Evolutionary conservation across 64 coral and sea anemone species (phyloP).

Genomic region (Dendrophyllia cribrosa): DNA sequence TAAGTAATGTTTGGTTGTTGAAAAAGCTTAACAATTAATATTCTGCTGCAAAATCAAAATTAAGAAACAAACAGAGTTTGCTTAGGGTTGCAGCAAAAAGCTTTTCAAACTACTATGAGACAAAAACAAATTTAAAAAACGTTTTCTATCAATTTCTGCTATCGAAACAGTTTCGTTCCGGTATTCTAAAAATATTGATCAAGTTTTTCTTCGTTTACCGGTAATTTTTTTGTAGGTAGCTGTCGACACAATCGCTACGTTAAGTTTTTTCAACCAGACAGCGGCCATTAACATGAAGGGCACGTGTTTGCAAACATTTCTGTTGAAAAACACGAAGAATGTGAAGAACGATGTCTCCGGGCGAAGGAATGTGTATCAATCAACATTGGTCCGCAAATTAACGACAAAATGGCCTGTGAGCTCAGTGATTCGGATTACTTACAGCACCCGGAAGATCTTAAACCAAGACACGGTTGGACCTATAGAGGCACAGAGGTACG

Average conservation of each 20-base stretch:
- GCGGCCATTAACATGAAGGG: background rate
- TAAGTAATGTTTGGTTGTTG: too few relatives aligned
- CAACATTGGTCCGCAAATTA: background rate
- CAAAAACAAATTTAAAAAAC: too few relatives aligned
- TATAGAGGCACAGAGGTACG: constrained; percentile 11
- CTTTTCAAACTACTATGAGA: too few relatives aligned
- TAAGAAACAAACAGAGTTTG: too few relatives aligned
- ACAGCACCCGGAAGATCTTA: background rate
- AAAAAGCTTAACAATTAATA: too few relatives aligned
- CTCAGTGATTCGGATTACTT: constrained; percentile 4
- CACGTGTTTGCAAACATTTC: background rate
- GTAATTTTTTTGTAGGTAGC: too few relatives aligned
- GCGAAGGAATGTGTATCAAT: background rate
- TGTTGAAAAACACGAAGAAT: background rate
- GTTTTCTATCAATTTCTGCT: too few relatives aligned
- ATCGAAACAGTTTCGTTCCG: too few relatives aligned
- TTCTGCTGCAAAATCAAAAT: too few relatives aligned
- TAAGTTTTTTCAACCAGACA: background rate
- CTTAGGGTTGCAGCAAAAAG: too few relatives aligned
- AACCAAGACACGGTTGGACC: background rate
- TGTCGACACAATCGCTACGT: background rate
- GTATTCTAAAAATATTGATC: too few relatives aligned
- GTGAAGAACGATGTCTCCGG: background rate
- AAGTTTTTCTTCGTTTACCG: too few relatives aligned
- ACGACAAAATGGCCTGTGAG: background rate